Evolutionary conservation across 2,113 vertebrate species (phyloP), one percentile per base, ranked within the genome.

Genomic region (Erpornis zantholeuca): DNA sequence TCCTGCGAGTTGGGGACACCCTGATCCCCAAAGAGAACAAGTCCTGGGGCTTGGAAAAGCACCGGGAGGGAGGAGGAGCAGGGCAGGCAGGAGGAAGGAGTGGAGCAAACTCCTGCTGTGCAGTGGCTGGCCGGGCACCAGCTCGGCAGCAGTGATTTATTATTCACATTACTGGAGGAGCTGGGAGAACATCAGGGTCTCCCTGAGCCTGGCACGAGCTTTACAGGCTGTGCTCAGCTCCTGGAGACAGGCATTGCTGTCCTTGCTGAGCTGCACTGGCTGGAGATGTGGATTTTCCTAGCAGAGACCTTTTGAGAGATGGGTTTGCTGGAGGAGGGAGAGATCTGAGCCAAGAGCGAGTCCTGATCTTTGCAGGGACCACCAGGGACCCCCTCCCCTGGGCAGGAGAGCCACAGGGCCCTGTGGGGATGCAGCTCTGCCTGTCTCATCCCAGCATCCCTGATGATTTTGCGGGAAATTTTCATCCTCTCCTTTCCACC

Each of bases 111-210:
- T 49, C 82, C 24, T 33, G 82, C 93, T 45, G 68, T 8, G 50
- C 71, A 33, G 44, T 2, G 71, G 20, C 89, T 95, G 89, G 80
- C 63, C 4, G 2, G 72, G 86, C 76, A 80, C 45, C 91, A 92
- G 91, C 82, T 56, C 10, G 0, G 88, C 93, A 86, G 91, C 68
- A n/a, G 42, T 61, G 93, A 96, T 92, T 95, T 86, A 83, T 94
- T 89, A 28, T 44, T 45, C 27, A 35, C 69, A 71, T 92, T 78
- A 20, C 71, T 47, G 84, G 81, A 84, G 81, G 81, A 92, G 83
- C 93, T 92, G 90, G 76, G 89, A 86, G 89, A 83, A 53, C 54
- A 13, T 90, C 86, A 69, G 82, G 75, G 25, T 68, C 82, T 92
- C 94, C 57, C 88, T 13, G 91, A 69, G 71, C 20, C 91, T 76